These are phyloP conservation scores for Brassicogethes aeneus DNA, from an alignment of 2,888 invertebrate species.

Conservation along the genomic window DNA sequence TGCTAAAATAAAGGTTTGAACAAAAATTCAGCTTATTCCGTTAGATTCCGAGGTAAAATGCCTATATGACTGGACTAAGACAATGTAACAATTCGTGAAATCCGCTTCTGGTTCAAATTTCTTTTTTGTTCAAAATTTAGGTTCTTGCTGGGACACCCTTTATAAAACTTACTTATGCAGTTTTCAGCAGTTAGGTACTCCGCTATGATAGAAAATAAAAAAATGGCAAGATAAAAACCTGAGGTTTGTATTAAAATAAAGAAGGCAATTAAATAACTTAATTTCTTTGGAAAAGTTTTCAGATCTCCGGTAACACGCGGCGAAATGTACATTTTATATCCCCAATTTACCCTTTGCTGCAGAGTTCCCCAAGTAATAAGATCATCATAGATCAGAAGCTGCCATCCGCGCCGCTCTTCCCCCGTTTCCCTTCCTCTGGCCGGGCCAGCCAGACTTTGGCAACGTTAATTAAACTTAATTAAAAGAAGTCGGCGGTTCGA, in stretches of 20 bases:
- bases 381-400: conserved; percentile 34
- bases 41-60: too few relatives aligned
- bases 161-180: too few relatives aligned
- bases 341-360: conserved; percentile 25
- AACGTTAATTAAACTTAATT: conserved; percentile 46
- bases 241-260: conserved; percentile 2
- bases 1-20: too few relatives aligned
- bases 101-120: too few relatives aligned
- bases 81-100: too few relatives aligned
- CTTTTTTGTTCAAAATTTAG: too few relatives aligned
- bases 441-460: conserved; percentile 41
- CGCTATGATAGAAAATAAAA: too few relatives aligned
- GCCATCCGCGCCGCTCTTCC: conserved; percentile 16
- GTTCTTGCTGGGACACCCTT: too few relatives aligned
- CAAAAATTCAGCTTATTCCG: too few relatives aligned
- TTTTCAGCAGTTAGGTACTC: too few relatives aligned
- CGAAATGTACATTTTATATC: conserved; percentile 32
- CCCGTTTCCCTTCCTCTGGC: too few relatives aligned
- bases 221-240: conserved; percentile 3
- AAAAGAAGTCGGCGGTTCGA: conserved; percentile 39
- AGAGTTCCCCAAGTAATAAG: conserved; percentile 24
- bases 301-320: conserved; percentile 28
- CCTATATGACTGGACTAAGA: too few relatives aligned
- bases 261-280: neutral
- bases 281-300: conserved; percentile 1